phyloP scores from a whole-genome alignment of 1,140 invertebrate genomes.

The Meteorus sp. region DNA sequence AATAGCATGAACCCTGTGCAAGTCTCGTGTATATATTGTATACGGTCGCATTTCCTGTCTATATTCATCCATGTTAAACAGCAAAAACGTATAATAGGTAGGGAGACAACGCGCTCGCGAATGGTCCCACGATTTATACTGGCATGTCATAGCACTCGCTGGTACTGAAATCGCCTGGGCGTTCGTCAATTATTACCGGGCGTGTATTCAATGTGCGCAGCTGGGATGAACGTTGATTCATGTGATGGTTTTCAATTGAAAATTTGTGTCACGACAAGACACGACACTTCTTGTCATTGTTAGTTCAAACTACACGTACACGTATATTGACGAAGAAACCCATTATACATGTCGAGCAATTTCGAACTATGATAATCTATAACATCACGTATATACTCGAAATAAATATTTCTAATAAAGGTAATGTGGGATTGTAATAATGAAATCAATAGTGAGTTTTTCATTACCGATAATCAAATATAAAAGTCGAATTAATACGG shows the following conservation, averaged over 20 bases:
- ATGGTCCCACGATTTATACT: slow-evolving; percentile 25
- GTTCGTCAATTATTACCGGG: slow-evolving; percentile 27
- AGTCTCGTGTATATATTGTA: background rate
- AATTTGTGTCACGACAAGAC: slow-evolving; percentile 18
- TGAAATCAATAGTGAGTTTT: no score
- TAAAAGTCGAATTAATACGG: no score
- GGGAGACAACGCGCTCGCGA: slow-evolving; percentile 15
- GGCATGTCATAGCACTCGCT: slow-evolving; percentile 24
- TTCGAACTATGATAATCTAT: no score
- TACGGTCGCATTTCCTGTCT: background rate
- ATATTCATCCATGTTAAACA: slow-evolving; percentile 14
- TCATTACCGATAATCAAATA: no score
- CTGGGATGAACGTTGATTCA: slow-evolving; percentile 17
- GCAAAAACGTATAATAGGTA: slow-evolving; percentile 25
- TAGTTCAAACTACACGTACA: background rate
- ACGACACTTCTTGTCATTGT: slow-evolving; percentile 21
- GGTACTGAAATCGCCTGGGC: slow-evolving; percentile 28
- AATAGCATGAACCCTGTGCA: background rate
- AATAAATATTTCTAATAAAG: no score
- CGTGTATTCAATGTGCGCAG: no score
- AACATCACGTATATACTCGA: no score
- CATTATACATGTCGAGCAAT: no score
- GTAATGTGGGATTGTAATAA: no score
- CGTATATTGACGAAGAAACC: no score
- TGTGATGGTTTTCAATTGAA: slow-evolving; percentile 16